These are phyloP conservation scores for Dascyllus trimaculatus DNA, from an alignment of 2,113 vertebrate species.

Conservation along the genomic window DNA sequence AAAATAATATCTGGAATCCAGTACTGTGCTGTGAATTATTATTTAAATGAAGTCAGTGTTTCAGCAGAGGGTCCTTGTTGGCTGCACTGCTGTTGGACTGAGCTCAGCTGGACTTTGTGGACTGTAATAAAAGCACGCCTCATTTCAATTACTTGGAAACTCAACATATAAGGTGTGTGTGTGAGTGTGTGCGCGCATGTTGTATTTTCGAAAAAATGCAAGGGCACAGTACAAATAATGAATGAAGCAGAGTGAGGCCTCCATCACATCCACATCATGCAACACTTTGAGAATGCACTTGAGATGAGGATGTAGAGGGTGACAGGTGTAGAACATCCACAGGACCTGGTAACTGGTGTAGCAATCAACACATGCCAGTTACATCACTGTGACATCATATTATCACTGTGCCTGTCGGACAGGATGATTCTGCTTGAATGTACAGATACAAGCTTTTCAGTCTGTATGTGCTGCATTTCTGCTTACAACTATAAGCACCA, in stretches of 20 bases:
- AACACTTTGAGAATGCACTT: no score
- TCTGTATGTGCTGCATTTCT: no score
- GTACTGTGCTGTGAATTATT: background rate
- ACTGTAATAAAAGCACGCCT: no score
- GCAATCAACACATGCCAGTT: conserved; percentile 10
- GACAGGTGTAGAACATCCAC: conserved; percentile 14
- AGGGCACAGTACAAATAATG: no score
- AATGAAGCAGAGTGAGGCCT: background rate
- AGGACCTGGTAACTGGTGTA: background rate
- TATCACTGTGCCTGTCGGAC: background rate
- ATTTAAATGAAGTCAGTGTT: conserved; percentile 18
- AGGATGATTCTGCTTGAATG: background rate
- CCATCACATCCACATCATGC: background rate
- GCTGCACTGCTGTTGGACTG: background rate
- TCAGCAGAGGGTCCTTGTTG: background rate
- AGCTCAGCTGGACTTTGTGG: background rate
- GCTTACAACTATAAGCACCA: no score
- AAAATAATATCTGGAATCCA: background rate
- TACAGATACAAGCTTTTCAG: background rate
- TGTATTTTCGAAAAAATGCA: no score
- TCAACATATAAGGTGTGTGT: no score
- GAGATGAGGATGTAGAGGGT: no score
- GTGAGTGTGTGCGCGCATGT: no score
- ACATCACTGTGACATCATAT: background rate
- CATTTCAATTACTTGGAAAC: no score